A percentile compares a stretch with the other conserved stretches of the same genome.
phyloP scores from a whole-genome alignment of 1,140 invertebrate genomes.

The Achatina immaculata region DNA sequence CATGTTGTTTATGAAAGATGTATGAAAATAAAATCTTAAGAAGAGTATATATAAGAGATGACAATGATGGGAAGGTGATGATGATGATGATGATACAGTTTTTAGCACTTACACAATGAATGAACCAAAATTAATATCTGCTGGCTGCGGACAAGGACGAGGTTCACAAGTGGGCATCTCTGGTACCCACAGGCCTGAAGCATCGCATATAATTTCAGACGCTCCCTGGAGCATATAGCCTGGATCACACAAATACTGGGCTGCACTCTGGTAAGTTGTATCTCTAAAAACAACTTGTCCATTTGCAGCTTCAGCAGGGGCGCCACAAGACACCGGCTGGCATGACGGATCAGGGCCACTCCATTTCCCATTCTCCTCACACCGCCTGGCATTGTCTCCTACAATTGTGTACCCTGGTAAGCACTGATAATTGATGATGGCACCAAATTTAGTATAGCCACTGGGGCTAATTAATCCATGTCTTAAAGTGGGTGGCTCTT shows the following conservation, averaged over 20 bases:
- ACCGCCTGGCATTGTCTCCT: slow-evolving; percentile 76
- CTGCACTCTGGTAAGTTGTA: slow-evolving; percentile 34
- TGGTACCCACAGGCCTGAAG: slow-evolving; percentile 51
- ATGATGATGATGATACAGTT: too few relatives aligned
- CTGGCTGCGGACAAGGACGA: slow-evolving; percentile 48
- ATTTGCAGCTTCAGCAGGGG: slow-evolving; percentile 47
- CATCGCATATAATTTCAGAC: slow-evolving; percentile 54
- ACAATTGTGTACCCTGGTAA: slow-evolving; percentile 67
- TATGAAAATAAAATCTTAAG: neutral
- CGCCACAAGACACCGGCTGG: slow-evolving; percentile 71
- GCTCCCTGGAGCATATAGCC: slow-evolving; percentile 64
- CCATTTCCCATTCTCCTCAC: slow-evolving; percentile 91
- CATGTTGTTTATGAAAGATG: neutral
- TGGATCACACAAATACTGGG: slow-evolving; percentile 52
- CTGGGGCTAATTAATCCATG: slow-evolving; percentile 46
- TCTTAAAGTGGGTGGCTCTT: slow-evolving; percentile 41
- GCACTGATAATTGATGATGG: slow-evolving; percentile 72
- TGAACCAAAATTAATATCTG: slow-evolving; percentile 20
- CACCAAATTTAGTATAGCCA: slow-evolving; percentile 72
- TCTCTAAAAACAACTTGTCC: slow-evolving; percentile 42
- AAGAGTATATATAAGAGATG: neutral
- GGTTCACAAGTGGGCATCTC: slow-evolving; percentile 63
- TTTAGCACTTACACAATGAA: slow-evolving; percentile 5
- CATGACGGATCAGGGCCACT: slow-evolving; percentile 84
- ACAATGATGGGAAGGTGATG: too few relatives aligned